These are phyloP conservation scores for Odontamblyopus rebecca DNA, from an alignment of 2,797 vertebrate genomes.

Conservation along the genomic window DNA sequence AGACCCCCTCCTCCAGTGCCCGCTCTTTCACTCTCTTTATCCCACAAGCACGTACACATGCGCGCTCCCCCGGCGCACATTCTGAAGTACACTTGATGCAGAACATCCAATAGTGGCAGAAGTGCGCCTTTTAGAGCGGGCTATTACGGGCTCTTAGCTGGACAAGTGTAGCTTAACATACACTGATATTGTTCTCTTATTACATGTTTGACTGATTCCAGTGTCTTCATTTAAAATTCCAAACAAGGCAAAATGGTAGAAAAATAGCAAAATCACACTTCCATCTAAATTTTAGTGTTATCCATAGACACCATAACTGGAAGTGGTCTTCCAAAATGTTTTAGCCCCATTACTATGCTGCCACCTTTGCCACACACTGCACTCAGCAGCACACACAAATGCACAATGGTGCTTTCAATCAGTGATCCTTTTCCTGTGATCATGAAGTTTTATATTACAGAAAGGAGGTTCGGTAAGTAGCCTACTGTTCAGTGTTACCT, in stretches of 20 bases:
- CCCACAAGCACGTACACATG: conserved; percentile 8
- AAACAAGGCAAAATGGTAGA: not conserved
- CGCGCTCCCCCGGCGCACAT: not conserved
- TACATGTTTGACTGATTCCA: not conserved
- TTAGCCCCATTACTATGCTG: not conserved
- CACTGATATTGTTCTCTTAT: not conserved
- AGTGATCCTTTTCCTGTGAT: not conserved
- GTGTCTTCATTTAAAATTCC: not conserved
- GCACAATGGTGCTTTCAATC: conserved; percentile 23
- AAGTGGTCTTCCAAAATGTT: conserved; percentile 2
- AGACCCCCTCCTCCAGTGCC: conserved; percentile 1
- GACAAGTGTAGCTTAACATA: not conserved
- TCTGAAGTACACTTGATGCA: conserved; percentile 25
- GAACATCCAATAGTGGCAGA: conserved; percentile 3
- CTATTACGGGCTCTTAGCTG: conserved; percentile 4
- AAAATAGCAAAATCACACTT: not conserved
- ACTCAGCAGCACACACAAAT: conserved; percentile 17
- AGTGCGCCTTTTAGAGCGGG: not conserved
- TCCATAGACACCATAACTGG: not conserved
- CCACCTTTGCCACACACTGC: not conserved
- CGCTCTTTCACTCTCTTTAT: conserved; percentile 8
- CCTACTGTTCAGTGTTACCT: conserved; percentile 35
- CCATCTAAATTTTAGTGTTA: not conserved
- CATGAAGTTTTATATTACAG: conserved; percentile 32
- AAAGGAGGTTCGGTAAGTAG: conserved; percentile 14